Evolutionary conservation across 2,113 vertebrate genomes (phyloP), one percentile per base, ranked within the genome.

Genomic region (Nicator chloris): DNA sequence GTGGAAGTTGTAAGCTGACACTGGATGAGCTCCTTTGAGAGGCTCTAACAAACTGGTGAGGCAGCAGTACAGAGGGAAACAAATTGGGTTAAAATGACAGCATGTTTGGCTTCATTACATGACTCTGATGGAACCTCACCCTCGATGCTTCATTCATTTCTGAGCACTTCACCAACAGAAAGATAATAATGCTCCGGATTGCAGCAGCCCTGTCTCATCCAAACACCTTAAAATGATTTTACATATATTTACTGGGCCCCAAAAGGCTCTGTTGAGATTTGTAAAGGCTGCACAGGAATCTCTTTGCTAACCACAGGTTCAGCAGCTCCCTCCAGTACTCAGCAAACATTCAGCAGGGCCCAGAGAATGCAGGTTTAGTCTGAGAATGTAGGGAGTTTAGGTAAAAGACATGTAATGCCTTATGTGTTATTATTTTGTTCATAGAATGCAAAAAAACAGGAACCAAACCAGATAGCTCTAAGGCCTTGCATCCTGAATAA

Each of bases 1-100:
- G 73, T 96, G 96, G 97, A 97, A 95, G 95, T 95, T 93, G 95
- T 87, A 78, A 96, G 95, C 93, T 96, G 96, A 94, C 96, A 95
- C 92, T 94, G 69, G 95, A 86, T 95, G 96, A 96, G 95, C 95
- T 96, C 83, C 96, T 96, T 93, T 96, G 91, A 92, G 96, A 95
- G 92, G 73, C 93, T 97, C 90, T 68, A 92, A 89, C 94, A 94
- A 96, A 94, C 92, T 95, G 95, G 94, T 95, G 94, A 95, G 93
- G 92, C 91, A 93, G 93, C 95, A 95, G 93, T 86, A 95, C 86
- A 93, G 71, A 94, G 96, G 95, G 83, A 95, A 92, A 90, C 92
- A 93, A 95, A 96, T 96, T 95, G 96, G 96, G 93, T 92, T 92
- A 64, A 95, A 95, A 95, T 94, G 93, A 96, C 85, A 95, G 91